Percentiles rank a stretch among this genome's conserved stretches.
Conservation (phyloP, 2,797 vertebrate species). For the Leptodactylus fallax region DNA sequence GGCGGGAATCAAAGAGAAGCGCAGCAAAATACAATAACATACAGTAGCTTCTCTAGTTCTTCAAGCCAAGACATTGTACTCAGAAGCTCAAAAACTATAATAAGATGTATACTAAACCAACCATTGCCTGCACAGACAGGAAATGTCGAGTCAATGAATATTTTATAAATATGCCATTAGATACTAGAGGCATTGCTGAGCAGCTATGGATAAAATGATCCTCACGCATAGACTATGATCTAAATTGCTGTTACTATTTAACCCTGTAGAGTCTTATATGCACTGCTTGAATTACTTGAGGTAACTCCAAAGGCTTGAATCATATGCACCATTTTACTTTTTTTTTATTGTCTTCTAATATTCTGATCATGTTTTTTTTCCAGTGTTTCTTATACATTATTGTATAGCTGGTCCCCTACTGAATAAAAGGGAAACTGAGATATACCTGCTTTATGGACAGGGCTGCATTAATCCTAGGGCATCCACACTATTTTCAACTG, state of each 20-base stretch:
- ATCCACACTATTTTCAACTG: too few species aligned
- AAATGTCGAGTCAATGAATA: constrained; percentile 30
- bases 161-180: constrained; percentile 60
- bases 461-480: too few species aligned
- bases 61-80: not conserved
- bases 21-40: not conserved
- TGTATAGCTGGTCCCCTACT: too few species aligned
- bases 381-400: too few species aligned
- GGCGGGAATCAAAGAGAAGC: not conserved
- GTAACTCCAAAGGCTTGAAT: too few species aligned
- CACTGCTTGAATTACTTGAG: not conserved
- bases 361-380: too few species aligned
- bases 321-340: too few species aligned
- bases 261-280: constrained; percentile 27
- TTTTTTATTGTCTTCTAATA: too few species aligned
- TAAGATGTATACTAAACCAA: constrained; percentile 52
- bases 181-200: constrained; percentile 60
- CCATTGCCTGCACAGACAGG: constrained; percentile 36
- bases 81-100: constrained; percentile 23
- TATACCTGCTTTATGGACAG: too few species aligned
- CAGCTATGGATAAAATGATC: constrained; percentile 58
- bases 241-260: constrained; percentile 38
- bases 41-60: not conserved
- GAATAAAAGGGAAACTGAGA: too few species aligned
- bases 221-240: constrained; percentile 38